Conservation (phyloP, 1,140 invertebrate species). For the Pogonomyrmex californicus region DNA sequence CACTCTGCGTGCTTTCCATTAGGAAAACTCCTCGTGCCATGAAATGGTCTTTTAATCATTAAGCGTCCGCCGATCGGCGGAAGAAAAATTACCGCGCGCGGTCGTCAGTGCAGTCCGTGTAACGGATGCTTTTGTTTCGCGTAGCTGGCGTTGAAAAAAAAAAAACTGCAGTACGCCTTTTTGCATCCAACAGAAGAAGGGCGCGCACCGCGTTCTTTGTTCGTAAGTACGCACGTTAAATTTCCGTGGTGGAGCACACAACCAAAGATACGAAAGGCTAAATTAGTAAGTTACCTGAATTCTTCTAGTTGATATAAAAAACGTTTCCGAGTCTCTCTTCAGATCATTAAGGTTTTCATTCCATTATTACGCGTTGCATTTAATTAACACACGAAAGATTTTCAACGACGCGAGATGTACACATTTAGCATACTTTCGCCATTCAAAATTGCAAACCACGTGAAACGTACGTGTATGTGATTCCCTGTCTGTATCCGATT, state of each 20-base stretch:
- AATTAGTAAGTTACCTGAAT: constrained; percentile 37
- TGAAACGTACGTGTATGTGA: background rate
- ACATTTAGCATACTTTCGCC: background rate
- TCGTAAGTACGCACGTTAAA: constrained; percentile 15
- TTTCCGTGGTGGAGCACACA: constrained; percentile 8
- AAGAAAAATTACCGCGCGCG: constrained; percentile 51
- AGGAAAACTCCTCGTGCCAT: constrained; percentile 19
- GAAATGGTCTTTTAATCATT: constrained; percentile 50
- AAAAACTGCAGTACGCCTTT: constrained; percentile 8
- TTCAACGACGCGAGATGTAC: background rate
- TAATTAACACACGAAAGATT: background rate
- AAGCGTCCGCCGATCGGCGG: constrained; percentile 15
- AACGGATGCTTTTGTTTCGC: constrained; percentile 48
- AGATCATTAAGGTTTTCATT: background rate
- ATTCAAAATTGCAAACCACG: background rate
- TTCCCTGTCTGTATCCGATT: constrained; percentile 8
- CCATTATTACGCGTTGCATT: background rate
- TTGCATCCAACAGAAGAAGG: background rate
- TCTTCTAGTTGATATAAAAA: constrained; percentile 17
- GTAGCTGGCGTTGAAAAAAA: background rate
- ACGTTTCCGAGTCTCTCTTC: background rate
- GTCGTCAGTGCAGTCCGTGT: constrained; percentile 1
- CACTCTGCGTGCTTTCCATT: background rate
- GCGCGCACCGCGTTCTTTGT: background rate
- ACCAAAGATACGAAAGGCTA: background rate